Evolutionary conservation across 2,888 invertebrate species (phyloP), one percentile per base, ranked within the genome.

Genomic region (Hoplodrina blanda): DNA sequence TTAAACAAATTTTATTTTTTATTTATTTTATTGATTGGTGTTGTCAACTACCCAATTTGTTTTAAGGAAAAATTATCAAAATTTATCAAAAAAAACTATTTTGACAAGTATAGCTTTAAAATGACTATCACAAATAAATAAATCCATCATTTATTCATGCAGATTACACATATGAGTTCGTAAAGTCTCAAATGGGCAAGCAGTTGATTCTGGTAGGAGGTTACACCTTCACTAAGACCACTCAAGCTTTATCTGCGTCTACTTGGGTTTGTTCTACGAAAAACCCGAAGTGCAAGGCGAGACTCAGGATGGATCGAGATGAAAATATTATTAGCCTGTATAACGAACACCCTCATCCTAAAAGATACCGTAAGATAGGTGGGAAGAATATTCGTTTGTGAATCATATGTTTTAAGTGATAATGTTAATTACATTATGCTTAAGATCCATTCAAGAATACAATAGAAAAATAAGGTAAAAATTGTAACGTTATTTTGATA

Each of bases 261-360:
- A 70, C 71, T 7, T 91, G 91, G 90, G 76, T 83, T 0, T 92
- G 92, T 64, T 91, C 92, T 0, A 76, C 68, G 0, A 41, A 62
- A 30, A 49, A 75, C 17, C 70, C 74, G 0, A 53, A 72, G 0
- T 91, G 90, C 61, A 88, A 79, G 54, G 81, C 81, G 6, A 80
- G 62, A 30, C 19, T 83, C 17, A 76, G 53, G n/a, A 37, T 78
- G 17, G 64, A 73, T 33, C 17, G 20, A 1, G 13, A 52, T 3
- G 68, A 72, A 3, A 20, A 46, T 15, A 72, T 83, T 6, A 19
- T 60, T 1, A 20, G 46, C 11, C 8, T 76, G 1, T 5, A 52
- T 2, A 70, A 77, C 17, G 54, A 69, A 17, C 83, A 83, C 41
- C 17, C 49, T 4, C 81, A 81, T 53, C 68, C 64, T n/a, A 20